Evolutionary conservation across 2,113 vertebrate genomes (phyloP), one percentile per base, ranked within the genome.

Genomic region (Platysteira castanea): DNA sequence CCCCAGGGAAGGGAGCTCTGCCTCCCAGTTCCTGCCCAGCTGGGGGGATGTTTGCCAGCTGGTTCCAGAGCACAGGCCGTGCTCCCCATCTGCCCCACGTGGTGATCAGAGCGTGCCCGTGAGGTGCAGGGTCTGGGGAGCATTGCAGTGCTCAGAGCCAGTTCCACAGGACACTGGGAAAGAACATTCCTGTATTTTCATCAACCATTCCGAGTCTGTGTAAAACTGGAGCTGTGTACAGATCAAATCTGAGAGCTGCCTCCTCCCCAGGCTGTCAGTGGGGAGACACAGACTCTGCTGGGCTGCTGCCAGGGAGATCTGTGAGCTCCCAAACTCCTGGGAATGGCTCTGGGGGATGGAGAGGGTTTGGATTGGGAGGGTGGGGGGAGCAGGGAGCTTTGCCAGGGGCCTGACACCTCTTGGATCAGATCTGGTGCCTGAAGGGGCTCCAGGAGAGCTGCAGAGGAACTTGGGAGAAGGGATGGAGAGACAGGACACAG

Each of bases 141-240:
- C 1, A 6, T 15, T 21, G 33, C 41, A 54, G 37, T 22, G 52
- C 53, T 57, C 33, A 35, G 47, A n/a, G 67, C 46, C 49, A 20
- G 7, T 23, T 27, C 74, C 74, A 24, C 70, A 28, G 64, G 46
- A 33, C 19, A 0, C 20, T 37, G 49, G 42, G 54, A 42, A 20
- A 10, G 21, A 70, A 2, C 17, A 18, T 47, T 54, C n/a, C 57
- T 6, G 0, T 10, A 1, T 64, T 69, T 84, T 8, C 63, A 8
- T 47, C 14, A 70, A 46, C 37, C 35, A 2, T 30, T 12, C 3
- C 2, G 4, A 30, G 19, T 5, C 33, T 54, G 22, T 9, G 2
- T 10, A 11, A 20, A 37, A 30, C 33, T 13, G 6, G 0, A 21
- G 1, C 13, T 50, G 54, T 18, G 18, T 5, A 1, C 39, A 30